A percentile compares a stretch with the other conserved stretches of the same genome.
Evolutionary conservation across 2,797 vertebrate species (phyloP).

Genomic region (Podargus strigoides): DNA sequence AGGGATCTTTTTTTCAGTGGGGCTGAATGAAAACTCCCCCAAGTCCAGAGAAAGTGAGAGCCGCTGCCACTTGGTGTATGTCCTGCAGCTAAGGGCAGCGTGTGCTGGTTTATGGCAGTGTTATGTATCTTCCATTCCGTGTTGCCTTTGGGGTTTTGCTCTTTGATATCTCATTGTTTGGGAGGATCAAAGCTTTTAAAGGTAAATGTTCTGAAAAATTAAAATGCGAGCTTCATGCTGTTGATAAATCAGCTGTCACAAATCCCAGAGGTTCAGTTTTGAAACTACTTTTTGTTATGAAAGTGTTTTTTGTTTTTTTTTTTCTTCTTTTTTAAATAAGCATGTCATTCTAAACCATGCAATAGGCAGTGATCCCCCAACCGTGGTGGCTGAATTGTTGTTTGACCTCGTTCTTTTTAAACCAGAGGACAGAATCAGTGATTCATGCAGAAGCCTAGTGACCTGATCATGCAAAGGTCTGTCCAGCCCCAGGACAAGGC

Average conservation of each 20-base stretch:
- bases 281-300: neutral
- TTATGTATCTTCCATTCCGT: neutral
- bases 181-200: neutral
- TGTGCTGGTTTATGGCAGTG: fast-evolving
- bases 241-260: neutral
- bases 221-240: neutral
- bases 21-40: neutral
- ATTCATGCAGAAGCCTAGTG: neutral
- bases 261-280: neutral
- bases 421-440: neutral
- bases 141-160: neutral
- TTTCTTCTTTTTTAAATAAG: too few relatives aligned
- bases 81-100: neutral
- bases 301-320: neutral
- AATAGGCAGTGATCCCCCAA: neutral
- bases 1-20: fast-evolving
- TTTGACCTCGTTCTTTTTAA: neutral
- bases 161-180: neutral
- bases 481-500: neutral
- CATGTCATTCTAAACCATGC: neutral
- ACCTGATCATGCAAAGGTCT: neutral
- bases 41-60: fast-evolving
- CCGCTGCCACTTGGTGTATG: fast-evolving
- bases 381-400: neutral
- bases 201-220: conserved; percentile 40